Conservation (phyloP, 2,113 vertebrate genomes). For the Danionella cerebrum region DNA sequence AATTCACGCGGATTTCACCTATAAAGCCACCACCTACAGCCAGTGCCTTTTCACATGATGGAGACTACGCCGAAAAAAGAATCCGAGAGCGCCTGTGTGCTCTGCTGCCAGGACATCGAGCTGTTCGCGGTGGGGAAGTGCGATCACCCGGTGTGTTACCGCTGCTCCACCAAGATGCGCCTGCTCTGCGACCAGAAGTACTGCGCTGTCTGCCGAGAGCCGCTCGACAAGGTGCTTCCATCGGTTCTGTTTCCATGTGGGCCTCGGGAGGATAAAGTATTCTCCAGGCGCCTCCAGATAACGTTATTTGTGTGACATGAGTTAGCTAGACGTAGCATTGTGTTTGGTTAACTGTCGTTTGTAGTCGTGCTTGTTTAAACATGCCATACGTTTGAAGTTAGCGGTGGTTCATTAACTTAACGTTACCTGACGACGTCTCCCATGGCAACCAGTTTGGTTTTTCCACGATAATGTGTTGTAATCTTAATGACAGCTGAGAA, state of each 20-base stretch:
- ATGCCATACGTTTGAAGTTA: no score
- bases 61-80: constrained; percentile 51
- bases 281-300: no score
- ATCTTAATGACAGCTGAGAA: not conserved
- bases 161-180: constrained; percentile 96
- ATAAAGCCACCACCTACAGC: not conserved
- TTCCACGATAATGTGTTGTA: no score
- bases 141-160: constrained; percentile 94
- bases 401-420: no score
- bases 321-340: no score
- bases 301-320: no score
- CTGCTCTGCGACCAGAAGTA: constrained; percentile 92
- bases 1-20: not conserved
- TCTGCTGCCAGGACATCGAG: constrained; percentile 90
- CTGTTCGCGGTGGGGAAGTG: constrained; percentile 89
- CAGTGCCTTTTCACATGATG: constrained; percentile 48
- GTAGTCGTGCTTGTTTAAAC: no score
- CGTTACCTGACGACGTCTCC: not conserved
- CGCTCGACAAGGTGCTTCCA: constrained; percentile 81
- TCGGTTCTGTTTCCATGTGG: no score
- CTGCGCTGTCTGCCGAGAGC: constrained; percentile 96
- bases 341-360: no score
- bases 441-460: not conserved
- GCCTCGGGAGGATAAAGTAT: no score
- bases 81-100: constrained; percentile 71